phyloP scores from a whole-genome alignment of 2,797 vertebrate genomes.

The Poecilia wingei region DNA sequence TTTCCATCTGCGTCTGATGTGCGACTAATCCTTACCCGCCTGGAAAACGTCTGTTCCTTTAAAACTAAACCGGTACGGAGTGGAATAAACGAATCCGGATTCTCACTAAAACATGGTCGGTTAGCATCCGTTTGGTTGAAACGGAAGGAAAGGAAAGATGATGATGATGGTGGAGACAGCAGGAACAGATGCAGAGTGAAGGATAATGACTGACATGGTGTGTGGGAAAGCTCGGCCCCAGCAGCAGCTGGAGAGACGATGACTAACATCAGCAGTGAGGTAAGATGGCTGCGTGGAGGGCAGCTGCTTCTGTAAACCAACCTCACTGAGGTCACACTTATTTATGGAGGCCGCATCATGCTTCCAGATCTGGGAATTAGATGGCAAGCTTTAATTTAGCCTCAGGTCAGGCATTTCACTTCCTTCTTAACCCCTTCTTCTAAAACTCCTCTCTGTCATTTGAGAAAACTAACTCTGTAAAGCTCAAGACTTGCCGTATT shows the following conservation, averaged over 20 bases:
- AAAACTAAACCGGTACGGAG: not conserved
- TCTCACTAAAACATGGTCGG: not conserved
- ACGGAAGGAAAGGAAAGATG: constrained; percentile 10
- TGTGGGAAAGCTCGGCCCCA: constrained; percentile 36
- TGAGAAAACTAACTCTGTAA: not conserved
- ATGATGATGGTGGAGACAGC: not conserved
- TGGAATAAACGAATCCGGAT: not conserved
- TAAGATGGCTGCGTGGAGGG: constrained; percentile 36
- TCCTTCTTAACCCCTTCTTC: not conserved
- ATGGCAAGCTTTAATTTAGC: constrained; percentile 5
- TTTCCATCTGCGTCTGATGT: not conserved
- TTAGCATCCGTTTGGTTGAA: not conserved
- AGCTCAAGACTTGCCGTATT: too few relatives aligned
- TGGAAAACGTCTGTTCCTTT: not conserved
- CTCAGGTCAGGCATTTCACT: not conserved
- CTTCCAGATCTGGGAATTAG: constrained; percentile 5
- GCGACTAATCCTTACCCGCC: not conserved
- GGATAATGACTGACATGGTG: constrained; percentile 13
- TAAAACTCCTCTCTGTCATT: not conserved
- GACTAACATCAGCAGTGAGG: constrained; percentile 56
- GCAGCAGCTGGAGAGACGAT: constrained; percentile 57
- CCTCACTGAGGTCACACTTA: constrained; percentile 42
- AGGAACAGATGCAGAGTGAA: constrained; percentile 13
- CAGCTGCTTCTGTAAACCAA: constrained; percentile 55
- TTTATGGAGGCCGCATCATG: constrained; percentile 44